Base-by-base conservation (phyloP, 2,113 vertebrate species). In the Columbina picui region DNA sequence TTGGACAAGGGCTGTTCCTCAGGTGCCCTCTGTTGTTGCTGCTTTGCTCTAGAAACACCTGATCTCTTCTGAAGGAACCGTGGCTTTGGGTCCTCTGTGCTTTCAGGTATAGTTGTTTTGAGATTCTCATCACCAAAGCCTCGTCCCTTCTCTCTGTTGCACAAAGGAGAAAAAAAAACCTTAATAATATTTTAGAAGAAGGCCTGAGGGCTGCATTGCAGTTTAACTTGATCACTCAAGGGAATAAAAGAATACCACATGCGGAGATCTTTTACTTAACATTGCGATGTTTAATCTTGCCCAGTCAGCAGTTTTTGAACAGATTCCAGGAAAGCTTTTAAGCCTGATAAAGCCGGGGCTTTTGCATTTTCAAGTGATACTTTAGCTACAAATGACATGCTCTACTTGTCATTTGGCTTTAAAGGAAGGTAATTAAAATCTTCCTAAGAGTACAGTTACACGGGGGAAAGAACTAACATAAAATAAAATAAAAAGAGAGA, bases 271-370 rank as follows among this genome's bases (percentile, higher is more conserved):
- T 96, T 97, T 97, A 94, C 97, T 97, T 96, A 96, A 38, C 97
- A 84, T 92, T 89, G 97, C 16, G 81, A 91, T 97, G 98, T 98
- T 98, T 98, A 97, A 98, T 98, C 98, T 98, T 98, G 98, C 98
- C 94, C 98, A 91, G 97, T 98, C 98, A 98, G 98, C 98, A 98
- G 87, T 96, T 98, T 97, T 98, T 99, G 98, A 99, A 98, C 97
- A 86, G 90, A 82, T 97, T 99, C 98, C 98, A 99, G 98, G 98
- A 99, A 99, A 99, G 98, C 99, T 99, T 99, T 99, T 98, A 99
- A 98, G 98, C 93, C 95, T 30, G 95, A 98, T 98, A 98, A 98
- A 98, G 97, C 98, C 60, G 41, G 91, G 97, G 96, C 95, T 94
- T 97, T 96, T 91, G 95, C 96, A 96, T 97, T 96, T 97, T 97